A percentile compares a stretch with the other conserved stretches of the same genome.
These are phyloP conservation scores for Platysternon megacephalum DNA, from an alignment of 2,113 vertebrate genomes.

Conservation along the genomic window DNA sequence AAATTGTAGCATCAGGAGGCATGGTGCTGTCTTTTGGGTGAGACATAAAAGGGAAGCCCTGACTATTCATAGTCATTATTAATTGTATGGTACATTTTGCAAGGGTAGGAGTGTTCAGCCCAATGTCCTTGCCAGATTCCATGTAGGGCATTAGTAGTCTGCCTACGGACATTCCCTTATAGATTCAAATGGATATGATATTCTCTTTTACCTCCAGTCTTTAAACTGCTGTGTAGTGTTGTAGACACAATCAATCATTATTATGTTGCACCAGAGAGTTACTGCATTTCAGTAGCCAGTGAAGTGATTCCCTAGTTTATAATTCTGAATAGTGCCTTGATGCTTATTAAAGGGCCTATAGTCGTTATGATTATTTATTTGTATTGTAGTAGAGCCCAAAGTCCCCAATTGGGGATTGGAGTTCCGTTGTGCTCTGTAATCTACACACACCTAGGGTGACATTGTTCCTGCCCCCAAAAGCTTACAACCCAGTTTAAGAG, in stretches of 20 bases:
- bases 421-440: neutral
- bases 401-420: no score
- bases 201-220: neutral
- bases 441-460: neutral
- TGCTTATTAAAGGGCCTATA: constrained; percentile 2
- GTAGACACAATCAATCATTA: neutral
- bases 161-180: neutral
- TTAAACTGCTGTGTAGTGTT: neutral
- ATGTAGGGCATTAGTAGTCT: neutral
- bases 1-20: neutral
- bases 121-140: neutral
- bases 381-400: neutral
- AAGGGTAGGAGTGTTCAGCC: neutral
- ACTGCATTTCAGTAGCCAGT: neutral
- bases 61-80: neutral
- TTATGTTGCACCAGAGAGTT: neutral
- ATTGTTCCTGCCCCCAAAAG: neutral
- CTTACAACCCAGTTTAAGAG: neutral
- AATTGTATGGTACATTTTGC: neutral
- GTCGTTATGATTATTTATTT: neutral
- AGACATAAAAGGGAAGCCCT: neutral
- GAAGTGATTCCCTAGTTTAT: neutral
- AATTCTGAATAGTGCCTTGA: neutral
- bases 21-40: neutral
- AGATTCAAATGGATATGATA: neutral